Evolutionary conservation across 2,113 vertebrate species (phyloP).

Genomic region (Columbina picui): DNA sequence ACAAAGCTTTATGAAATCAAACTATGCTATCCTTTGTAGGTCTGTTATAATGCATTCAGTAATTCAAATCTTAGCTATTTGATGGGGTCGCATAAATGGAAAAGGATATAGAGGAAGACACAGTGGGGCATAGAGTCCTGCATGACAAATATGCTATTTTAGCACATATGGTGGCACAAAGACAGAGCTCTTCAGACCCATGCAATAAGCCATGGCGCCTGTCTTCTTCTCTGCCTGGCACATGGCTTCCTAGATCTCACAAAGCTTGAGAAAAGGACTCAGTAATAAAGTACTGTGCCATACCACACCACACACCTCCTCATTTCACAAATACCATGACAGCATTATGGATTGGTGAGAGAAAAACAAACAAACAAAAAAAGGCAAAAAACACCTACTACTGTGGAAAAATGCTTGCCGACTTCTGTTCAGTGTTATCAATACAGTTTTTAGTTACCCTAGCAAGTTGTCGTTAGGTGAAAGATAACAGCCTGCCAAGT

Average conservation of each 20-base stretch:
- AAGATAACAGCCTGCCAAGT: slow-evolving; percentile 34
- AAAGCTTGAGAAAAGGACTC: background rate
- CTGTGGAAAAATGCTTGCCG: background rate
- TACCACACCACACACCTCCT: background rate
- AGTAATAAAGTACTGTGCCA: background rate
- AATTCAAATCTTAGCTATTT: background rate
- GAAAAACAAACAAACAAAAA: background rate
- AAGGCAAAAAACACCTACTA: background rate
- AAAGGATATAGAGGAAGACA: background rate
- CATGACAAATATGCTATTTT: background rate
- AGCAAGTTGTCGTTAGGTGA: background rate
- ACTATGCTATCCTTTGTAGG: background rate
- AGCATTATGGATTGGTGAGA: background rate
- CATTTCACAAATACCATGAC: background rate
- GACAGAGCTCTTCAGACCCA: background rate
- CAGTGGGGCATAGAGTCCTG: background rate
- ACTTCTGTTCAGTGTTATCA: background rate
- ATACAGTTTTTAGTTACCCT: background rate
- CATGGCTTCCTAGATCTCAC: background rate
- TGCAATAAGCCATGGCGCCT: background rate
- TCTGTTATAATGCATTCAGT: background rate
- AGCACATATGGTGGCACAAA: background rate
- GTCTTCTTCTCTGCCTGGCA: background rate
- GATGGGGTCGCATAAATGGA: background rate
- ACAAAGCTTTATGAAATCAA: background rate